Percentiles rank a stretch among this genome's conserved stretches.
Conservation (phyloP, 2,888 invertebrate genomes). For the Athalia rosae region DNA sequence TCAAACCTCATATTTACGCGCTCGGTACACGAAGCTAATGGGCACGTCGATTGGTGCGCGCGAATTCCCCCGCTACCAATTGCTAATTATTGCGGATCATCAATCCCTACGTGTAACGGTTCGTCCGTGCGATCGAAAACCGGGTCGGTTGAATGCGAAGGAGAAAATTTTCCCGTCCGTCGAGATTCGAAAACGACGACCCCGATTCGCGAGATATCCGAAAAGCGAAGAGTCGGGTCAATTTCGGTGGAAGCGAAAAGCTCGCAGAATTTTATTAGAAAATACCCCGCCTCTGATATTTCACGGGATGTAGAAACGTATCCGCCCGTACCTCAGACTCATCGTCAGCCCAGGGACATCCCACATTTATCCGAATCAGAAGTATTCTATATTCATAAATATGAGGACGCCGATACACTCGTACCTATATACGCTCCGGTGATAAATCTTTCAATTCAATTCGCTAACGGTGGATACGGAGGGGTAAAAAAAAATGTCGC, state of each 20-base stretch:
- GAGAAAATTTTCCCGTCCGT: too few relatives aligned
- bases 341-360: not conserved
- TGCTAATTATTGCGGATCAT: not conserved
- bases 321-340: not conserved
- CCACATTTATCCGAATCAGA: not conserved
- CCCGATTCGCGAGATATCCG: too few relatives aligned
- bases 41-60: conserved; percentile 26
- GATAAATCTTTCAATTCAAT: conserved; percentile 20
- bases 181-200: too few relatives aligned
- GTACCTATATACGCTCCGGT: not conserved
- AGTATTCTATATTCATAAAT: not conserved
- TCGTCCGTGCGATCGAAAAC: not conserved
- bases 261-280: conserved; percentile 17
- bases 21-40: conserved; percentile 8
- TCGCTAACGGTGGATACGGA: not conserved
- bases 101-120: not conserved
- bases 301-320: not conserved
- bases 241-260: not conserved
- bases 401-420: not conserved
- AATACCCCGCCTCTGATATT: not conserved
- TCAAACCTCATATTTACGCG: conserved; percentile 32
- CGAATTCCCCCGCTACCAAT: conserved; percentile 20
- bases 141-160: too few relatives aligned
- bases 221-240: too few relatives aligned
- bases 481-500: not conserved